Conservation (phyloP, 1,140 invertebrate genomes). For the Nebria ingens region DNA sequence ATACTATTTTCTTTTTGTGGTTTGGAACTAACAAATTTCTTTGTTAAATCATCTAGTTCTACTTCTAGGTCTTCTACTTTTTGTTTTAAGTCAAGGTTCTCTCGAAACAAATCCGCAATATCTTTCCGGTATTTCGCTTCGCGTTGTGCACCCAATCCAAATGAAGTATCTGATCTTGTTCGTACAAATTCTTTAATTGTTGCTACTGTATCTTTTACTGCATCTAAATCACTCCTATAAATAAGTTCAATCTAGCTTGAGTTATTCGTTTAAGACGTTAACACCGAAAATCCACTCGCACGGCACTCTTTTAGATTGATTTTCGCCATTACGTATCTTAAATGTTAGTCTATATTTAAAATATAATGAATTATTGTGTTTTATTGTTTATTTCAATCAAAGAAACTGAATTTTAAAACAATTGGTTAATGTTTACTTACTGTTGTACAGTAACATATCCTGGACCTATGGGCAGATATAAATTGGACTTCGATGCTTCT, state of each 20-base stretch:
- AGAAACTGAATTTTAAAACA: background rate
- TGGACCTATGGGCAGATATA: background rate
- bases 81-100: background rate
- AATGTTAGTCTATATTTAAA: too few species aligned
- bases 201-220: background rate
- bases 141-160: background rate
- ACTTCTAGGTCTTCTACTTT: background rate
- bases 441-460: background rate
- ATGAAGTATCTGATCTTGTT: background rate
- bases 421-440: background rate
- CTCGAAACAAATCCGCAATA: background rate
- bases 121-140: conserved; percentile 1
- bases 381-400: too few species aligned
- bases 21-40: background rate
- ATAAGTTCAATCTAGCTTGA: background rate
- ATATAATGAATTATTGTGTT: too few species aligned
- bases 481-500: background rate
- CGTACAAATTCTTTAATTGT: background rate
- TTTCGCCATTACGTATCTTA: background rate
- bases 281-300: too few species aligned
- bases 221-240: background rate
- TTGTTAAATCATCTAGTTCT: background rate
- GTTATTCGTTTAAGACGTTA: background rate
- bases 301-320: too few species aligned
- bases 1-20: conserved; percentile 5